Conservation (phyloP, 2,797 vertebrate species). For the Catostomus latipinnis region DNA sequence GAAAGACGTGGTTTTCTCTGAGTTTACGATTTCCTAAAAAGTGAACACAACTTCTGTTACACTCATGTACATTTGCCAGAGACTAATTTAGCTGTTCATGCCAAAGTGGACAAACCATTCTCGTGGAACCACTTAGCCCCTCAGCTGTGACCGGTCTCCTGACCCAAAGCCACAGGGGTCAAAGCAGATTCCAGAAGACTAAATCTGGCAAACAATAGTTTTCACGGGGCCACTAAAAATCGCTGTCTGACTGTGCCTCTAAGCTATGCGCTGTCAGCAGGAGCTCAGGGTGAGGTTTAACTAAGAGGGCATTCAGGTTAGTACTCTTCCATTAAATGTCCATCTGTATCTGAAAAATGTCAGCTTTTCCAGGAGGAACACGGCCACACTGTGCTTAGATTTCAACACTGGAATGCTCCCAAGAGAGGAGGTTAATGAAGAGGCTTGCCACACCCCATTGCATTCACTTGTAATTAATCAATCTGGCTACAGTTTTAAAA, state of each 20-base stretch:
- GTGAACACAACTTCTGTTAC: slow-evolving; percentile 26
- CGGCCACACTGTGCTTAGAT: slow-evolving; percentile 18
- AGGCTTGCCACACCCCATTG: background rate
- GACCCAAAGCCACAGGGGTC: slow-evolving; percentile 49
- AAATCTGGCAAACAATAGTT: slow-evolving; percentile 47
- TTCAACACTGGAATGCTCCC: slow-evolving; percentile 22
- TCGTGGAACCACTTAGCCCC: slow-evolving; percentile 38
- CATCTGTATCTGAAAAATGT: background rate
- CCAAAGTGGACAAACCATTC: slow-evolving; percentile 38
- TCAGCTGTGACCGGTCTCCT: slow-evolving; percentile 38
- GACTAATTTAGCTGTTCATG: slow-evolving; percentile 19
- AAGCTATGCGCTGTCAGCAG: slow-evolving; percentile 42
- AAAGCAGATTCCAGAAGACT: slow-evolving; percentile 49
- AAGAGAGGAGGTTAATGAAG: slow-evolving; percentile 30
- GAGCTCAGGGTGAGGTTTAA: background rate
- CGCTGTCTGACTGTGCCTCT: slow-evolving; percentile 1
- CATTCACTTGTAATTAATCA: slow-evolving; percentile 11
- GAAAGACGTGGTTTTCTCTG: slow-evolving; percentile 28
- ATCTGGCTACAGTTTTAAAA: slow-evolving; percentile 3
- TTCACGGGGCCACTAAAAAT: slow-evolving; percentile 35
- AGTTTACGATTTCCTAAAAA: slow-evolving; percentile 70
- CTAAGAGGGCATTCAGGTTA: background rate
- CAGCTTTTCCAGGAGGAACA: slow-evolving; percentile 32
- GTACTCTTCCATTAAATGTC: slow-evolving; percentile 25
- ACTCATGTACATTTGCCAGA: slow-evolving; percentile 9